Percentiles rank a stretch among this genome's conserved stretches.
phyloP scores from a whole-genome alignment of 2,113 vertebrate species.

The Ameiurus melas region DNA sequence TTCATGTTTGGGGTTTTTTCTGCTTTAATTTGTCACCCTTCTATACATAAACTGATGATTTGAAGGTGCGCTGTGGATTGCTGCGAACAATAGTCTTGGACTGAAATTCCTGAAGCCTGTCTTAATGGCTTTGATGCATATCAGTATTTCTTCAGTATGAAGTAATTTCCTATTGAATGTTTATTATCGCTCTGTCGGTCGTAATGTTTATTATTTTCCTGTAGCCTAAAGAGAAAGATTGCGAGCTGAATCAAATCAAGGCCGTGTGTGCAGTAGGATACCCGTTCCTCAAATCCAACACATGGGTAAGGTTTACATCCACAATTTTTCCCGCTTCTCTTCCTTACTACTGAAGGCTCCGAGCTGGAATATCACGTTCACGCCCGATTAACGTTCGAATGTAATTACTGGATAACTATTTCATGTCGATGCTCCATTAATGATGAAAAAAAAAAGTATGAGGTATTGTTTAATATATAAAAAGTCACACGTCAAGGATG shows the following conservation, averaged over 20 bases:
- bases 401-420: not conserved
- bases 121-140: not conserved
- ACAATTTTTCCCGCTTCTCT: not conserved
- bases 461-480: no score
- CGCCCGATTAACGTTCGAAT: not conserved
- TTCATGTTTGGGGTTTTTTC: not conserved
- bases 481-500: no score
- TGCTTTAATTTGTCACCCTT: not conserved
- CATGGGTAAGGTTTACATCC: constrained; percentile 70
- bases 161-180: not conserved
- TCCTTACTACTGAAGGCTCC: not conserved
- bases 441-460: not conserved
- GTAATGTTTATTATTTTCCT: constrained; percentile 27
- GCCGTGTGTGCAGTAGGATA: constrained; percentile 90
- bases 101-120: not conserved
- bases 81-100: not conserved
- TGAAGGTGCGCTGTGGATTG: not conserved
- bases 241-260: constrained; percentile 76
- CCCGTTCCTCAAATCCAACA: constrained; percentile 82
- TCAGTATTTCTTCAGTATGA: not conserved
- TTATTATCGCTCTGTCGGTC: not conserved
- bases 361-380: not conserved
- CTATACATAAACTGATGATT: not conserved
- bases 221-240: constrained; percentile 82
- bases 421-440: not conserved